Base-by-base conservation (phyloP, 1,140 invertebrate genomes). In the Venustaconcha ellipsiformis region DNA sequence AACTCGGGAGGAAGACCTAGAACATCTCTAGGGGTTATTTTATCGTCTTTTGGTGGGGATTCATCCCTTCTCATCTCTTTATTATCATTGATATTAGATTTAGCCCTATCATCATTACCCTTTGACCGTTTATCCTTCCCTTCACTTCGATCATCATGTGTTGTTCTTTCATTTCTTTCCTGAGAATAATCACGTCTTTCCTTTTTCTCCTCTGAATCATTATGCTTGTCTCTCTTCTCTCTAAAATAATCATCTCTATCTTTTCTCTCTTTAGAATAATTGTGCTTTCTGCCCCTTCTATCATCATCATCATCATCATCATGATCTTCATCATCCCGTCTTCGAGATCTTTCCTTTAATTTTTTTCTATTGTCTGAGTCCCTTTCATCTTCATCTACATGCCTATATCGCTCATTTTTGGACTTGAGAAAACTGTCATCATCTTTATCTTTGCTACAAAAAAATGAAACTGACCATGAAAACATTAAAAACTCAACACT, bases 1-100 rank as follows among this genome's bases (percentile, higher is more conserved):
- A 88, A 72, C 23, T 79, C 72, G 4, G 74, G 72, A 1, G 82
- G 84, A 67, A 83, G 73, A 48, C 79, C 78, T 26, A 79, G 75
- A 30, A 80, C 70, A 69, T 81, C 79, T 57, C 79, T 73, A 2
- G 72, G 55, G 58, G 80, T 74, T 14, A 66, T 8, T 71, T 70
- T 68, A 66, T 63, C 64, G 48, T 78, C 59, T 74, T 68, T 57
- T 74, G 67, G 17, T 65, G 67, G 26, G 76, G 48, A 70, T 67
- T 67, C 23, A 30, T 63, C 58, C 58, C 73, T 66, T 57, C 70
- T 17, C 37, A 12, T 58, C 67, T 68, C 23, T 76, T 70, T 20
- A 62, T 74, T 20, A 66, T 6, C 11, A 48, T 48, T 48, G 37
- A 48, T 48, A 48, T 48, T 48, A 48, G 37, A 48, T 48, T 48